phyloP scores from a whole-genome alignment of 2,113 vertebrate species.

The Phrynosoma platyrhinos region DNA sequence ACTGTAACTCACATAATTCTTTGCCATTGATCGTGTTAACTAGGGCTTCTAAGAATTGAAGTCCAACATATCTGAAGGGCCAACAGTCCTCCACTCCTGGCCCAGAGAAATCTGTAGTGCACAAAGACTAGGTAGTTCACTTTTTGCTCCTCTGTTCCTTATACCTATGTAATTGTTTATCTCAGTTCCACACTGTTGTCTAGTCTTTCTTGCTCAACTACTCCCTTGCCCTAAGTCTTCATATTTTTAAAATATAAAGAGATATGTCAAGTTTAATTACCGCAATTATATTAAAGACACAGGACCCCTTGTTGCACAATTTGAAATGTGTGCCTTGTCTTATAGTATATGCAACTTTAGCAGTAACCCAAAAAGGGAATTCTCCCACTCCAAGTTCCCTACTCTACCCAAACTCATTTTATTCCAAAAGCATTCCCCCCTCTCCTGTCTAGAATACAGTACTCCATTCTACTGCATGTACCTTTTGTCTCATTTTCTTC shows the following conservation, averaged over 20 bases:
- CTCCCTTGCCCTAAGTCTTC: neutral
- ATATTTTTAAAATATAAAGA: neutral
- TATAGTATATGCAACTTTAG: neutral
- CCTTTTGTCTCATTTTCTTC: conserved; percentile 95
- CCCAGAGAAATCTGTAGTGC: neutral
- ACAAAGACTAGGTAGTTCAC: neutral
- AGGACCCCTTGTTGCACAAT: neutral
- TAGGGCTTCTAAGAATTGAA: no score
- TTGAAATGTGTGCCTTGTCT: neutral
- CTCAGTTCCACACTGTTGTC: neutral
- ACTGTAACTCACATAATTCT: no score
- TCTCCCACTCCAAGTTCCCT: no score
- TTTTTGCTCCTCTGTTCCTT: neutral
- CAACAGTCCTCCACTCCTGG: no score
- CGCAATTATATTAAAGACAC: neutral
- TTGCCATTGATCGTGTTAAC: no score
- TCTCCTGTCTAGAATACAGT: neutral
- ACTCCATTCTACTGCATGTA: conserved; percentile 29
- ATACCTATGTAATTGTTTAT: neutral
- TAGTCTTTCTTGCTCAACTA: neutral
- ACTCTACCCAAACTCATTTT: neutral
- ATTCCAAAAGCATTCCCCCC: neutral
- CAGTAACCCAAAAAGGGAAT: neutral
- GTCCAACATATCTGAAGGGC: no score
- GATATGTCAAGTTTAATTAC: neutral